phyloP scores from a whole-genome alignment of 2,797 vertebrate genomes.

The Hippoglossus hippoglossus region DNA sequence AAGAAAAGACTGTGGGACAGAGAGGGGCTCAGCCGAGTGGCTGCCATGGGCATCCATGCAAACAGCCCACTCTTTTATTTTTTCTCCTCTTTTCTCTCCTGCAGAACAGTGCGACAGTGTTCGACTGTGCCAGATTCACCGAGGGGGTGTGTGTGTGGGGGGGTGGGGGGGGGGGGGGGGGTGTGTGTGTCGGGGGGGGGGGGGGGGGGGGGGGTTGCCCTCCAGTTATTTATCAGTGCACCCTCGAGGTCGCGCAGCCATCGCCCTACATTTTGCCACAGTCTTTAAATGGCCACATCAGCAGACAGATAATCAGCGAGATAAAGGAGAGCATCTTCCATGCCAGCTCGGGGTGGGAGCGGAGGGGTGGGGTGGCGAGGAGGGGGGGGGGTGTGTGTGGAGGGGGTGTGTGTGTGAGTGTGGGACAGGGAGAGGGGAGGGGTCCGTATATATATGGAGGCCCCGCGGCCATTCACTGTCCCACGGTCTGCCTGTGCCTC shows the following conservation, averaged over 20 bases:
- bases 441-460: conserved; percentile 59
- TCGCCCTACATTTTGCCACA: conserved; percentile 69
- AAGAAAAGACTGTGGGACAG: conserved; percentile 49
- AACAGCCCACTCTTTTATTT: conserved; percentile 45
- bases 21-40: conserved; percentile 63
- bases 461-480: conserved; percentile 39
- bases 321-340: conserved; percentile 85
- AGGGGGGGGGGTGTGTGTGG: not conserved
- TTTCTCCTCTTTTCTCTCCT: conserved; percentile 9
- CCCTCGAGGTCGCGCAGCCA: conserved; percentile 59
- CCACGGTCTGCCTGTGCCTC: conserved; percentile 46
- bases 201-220: conserved; percentile 31
- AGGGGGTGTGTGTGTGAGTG: not conserved
- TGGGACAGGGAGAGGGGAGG: not conserved
- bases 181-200: not conserved
- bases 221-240: conserved; percentile 65
- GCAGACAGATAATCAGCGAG: conserved; percentile 79
- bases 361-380: not conserved
- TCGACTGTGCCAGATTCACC: conserved; percentile 42
- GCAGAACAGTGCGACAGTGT: conserved; percentile 74
- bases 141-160: conserved; percentile 17
- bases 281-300: conserved; percentile 89
- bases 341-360: conserved; percentile 28
- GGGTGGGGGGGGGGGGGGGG: too few species aligned
- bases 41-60: conserved; percentile 57